Conservation (phyloP, 2,797 vertebrate species). For the Hydrolagus colliei region DNA sequence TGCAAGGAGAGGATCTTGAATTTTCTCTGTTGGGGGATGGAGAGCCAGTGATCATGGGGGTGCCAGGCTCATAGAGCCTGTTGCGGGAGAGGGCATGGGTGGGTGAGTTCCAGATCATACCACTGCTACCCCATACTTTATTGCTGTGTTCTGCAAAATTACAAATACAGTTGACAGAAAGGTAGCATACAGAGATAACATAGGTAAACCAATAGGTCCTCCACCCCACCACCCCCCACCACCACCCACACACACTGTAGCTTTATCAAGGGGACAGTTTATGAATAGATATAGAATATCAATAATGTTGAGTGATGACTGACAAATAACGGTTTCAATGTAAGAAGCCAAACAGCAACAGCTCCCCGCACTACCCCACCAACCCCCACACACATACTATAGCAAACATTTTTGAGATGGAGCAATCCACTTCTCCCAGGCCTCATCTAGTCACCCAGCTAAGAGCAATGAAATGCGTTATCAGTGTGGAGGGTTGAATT, state of each 20-base stretch:
- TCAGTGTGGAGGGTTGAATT: neutral
- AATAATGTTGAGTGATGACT: no score
- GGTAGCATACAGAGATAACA: neutral
- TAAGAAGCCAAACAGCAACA: neutral
- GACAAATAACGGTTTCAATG: no score
- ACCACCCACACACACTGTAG: no score
- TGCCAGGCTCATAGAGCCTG: no score
- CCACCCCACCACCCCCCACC: neutral
- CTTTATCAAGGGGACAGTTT: neutral
- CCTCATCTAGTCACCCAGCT: neutral
- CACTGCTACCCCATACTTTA: neutral
- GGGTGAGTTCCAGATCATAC: no score
- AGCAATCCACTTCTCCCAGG: neutral
- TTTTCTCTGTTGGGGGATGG: no score
- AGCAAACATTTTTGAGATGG: neutral
- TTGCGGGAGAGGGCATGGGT: no score
- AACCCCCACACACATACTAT: neutral
- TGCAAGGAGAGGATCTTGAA: no score
- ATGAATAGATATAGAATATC: no score
- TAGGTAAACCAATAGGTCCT: neutral
- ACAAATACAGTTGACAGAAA: neutral
- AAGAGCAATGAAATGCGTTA: neutral
- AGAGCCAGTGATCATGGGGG: no score
- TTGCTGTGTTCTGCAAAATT: neutral
- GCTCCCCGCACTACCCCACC: no score